Evolutionary conservation across 2,113 vertebrate species (phyloP).

Genomic region (Phaethon lepturus): DNA sequence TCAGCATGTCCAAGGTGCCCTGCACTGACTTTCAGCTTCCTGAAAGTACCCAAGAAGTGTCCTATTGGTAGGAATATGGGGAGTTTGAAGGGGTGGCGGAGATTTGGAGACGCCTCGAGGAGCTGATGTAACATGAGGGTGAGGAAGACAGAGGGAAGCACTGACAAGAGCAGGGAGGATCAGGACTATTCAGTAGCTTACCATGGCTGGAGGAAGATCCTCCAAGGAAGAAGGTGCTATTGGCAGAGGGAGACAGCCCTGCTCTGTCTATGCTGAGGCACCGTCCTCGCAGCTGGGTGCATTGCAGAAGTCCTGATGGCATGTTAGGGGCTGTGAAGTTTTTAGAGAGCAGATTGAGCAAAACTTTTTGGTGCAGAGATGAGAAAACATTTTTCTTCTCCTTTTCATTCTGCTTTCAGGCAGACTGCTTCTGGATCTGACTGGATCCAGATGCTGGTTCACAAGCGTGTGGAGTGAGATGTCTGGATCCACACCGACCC

Average conservation of each 20-base stretch:
- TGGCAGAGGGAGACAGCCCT: neutral
- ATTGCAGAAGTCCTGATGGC: neutral
- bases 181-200: neutral
- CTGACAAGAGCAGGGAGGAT: neutral
- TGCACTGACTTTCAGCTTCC: neutral
- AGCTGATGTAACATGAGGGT: neutral
- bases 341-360: neutral
- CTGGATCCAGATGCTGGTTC: neutral
- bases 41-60: neutral
- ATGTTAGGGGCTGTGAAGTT: neutral
- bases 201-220: accelerated
- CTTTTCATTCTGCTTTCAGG: neutral
- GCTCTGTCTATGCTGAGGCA: neutral
- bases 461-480: neutral
- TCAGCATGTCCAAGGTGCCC: neutral
- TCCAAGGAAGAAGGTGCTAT: neutral
- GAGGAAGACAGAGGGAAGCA: neutral
- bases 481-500: neutral
- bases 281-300: neutral
- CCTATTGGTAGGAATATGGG: neutral
- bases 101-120: neutral
- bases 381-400: neutral
- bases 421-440: neutral
- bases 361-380: neutral
- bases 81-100: neutral